These are phyloP conservation scores for Apamea crenata DNA, from an alignment of 2,888 invertebrate genomes.

Conservation along the genomic window DNA sequence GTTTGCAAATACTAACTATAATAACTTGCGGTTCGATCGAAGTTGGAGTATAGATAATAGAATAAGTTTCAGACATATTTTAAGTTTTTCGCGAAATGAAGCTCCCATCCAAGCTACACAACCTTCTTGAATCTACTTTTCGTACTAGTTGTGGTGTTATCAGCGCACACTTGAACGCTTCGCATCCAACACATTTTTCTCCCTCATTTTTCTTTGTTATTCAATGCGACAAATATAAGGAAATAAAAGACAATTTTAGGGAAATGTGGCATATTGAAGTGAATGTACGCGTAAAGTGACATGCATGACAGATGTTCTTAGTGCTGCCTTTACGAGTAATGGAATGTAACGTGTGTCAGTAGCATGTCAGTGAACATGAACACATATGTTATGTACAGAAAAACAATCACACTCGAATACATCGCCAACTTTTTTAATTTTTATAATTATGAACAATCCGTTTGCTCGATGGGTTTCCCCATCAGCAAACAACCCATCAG, in stretches of 20 bases:
- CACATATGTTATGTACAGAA: neutral
- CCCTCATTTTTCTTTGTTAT: conserved; percentile 20
- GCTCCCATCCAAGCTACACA: neutral
- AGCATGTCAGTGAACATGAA: neutral
- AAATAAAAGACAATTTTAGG: conserved; percentile 11
- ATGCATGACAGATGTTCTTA: conserved; percentile 26
- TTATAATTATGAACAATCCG: neutral
- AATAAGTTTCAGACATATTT: neutral
- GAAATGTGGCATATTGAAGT: conserved; percentile 13
- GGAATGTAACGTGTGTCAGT: conserved; percentile 14
- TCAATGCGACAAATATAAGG: neutral
- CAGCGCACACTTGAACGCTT: conserved; percentile 16
- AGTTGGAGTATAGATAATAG: neutral
- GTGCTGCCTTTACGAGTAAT: conserved; percentile 13
- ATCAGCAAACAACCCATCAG: neutral
- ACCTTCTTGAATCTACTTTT: conserved; percentile 13
- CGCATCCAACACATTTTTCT: conserved; percentile 6
- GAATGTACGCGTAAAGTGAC: conserved; percentile 7
- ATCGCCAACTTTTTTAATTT: neutral
- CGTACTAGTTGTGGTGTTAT: conserved; percentile 6
- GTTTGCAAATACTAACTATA: neutral
- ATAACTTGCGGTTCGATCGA: neutral
- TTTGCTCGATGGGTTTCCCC: neutral
- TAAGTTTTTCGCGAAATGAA: neutral
- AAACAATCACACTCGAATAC: neutral